Evolutionary conservation across 2,888 invertebrate species (phyloP), one percentile per base, ranked within the genome.

Genomic region (Heteropelma amictum): DNA sequence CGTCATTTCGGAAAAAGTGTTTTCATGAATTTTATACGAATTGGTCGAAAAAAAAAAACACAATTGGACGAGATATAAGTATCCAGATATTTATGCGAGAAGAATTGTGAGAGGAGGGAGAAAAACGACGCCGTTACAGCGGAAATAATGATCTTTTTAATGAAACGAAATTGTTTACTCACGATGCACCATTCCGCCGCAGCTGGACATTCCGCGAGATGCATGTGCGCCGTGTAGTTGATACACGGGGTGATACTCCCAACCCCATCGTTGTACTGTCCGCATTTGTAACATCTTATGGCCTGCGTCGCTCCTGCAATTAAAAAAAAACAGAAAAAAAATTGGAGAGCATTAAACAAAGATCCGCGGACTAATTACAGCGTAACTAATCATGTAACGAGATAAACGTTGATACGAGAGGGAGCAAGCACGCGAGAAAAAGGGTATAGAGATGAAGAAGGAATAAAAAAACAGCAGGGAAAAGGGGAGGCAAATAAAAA

Each of bases 201-300:
- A 78, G 90, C 88, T 67, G 92, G 92, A 86, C 95, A 96, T 70
- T 94, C 93, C 85, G 92, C 93, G 42, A 95, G 90, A 80, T 94
- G 93, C 82, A 92, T 93, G 77, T 91, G 89, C 79, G 90, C 91
- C 74, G 94, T 93, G 86, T 93, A 92, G 89, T 95, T 95, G 86
- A 94, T 92, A 89, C 95, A 96, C 5, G 95, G 95, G 53, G 95
- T 96, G 79, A 96, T 95, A 77, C 95, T 95, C 38, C 95, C 95
- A 6, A 95, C 95, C 17, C 95, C 95, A 84, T 96, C 95, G 85
- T 95, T 96, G 90, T 95, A 95, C 90, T 94, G 93, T 51, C 95
- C 95, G 82, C 95, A 95, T 89, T 94, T 93, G 91, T 93, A 94
- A 89, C 95, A 96, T 87, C 92, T 90, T 81, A 92, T 85, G 38